A percentile compares a stretch with the other conserved stretches of the same genome.
Evolutionary conservation across 2,113 vertebrate genomes (phyloP).

Genomic region (Daphoenositta chrysoptera): DNA sequence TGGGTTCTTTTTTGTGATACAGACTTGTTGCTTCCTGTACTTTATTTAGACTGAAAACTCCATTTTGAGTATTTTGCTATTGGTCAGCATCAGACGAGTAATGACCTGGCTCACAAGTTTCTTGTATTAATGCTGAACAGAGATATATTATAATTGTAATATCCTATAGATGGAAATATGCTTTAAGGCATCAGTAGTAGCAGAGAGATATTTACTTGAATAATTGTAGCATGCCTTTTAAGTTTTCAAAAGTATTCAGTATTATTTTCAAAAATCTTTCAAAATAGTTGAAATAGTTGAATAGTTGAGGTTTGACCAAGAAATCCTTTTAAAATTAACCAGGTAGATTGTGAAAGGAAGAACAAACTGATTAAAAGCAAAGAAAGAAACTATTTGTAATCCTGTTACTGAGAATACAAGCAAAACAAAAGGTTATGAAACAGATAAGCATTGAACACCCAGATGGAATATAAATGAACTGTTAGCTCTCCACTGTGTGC

Average conservation of each 20-base stretch:
- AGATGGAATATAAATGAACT: neutral
- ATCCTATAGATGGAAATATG: neutral
- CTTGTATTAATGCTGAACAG: neutral
- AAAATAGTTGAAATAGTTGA: too few relatives aligned
- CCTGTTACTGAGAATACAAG: neutral
- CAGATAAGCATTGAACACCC: neutral
- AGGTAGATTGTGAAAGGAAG: neutral
- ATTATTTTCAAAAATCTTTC: neutral
- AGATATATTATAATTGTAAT: neutral
- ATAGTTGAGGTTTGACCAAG: neutral
- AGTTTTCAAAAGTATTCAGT: neutral
- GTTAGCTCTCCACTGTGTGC: neutral
- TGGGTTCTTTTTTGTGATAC: neutral
- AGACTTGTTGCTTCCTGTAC: neutral
- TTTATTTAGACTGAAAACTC: neutral
- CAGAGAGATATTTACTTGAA: neutral
- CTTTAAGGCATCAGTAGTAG: neutral
- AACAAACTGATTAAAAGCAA: neutral
- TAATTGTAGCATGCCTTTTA: neutral
- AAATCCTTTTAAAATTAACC: neutral
- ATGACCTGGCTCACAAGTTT: neutral
- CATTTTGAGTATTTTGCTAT: neutral
- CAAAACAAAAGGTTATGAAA: neutral
- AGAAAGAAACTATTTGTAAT: neutral
- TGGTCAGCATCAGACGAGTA: neutral